Base-by-base conservation (phyloP, 1,140 invertebrate species). In the Conus ventricosus region DNA sequence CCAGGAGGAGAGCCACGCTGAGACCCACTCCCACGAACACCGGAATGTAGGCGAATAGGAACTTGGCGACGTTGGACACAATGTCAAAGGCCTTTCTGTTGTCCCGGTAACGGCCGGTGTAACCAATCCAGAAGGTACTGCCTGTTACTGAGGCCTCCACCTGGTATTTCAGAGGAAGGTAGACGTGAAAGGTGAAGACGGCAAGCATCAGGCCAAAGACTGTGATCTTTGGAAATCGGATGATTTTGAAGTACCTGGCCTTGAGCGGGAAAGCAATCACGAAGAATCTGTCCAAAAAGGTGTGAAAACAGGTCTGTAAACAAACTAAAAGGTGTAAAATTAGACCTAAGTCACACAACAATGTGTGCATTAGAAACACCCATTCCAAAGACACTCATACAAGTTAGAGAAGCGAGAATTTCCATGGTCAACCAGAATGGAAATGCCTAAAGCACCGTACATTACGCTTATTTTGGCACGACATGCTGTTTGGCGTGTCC, bases 31-130 rank as follows among this genome's bases (percentile, higher is more conserved):
- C 39, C 23, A 57, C 10, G n/a, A 54, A 17, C 71, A 87, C 5
- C 20, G 85, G 85, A 3, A 87, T 54, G 85, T 87, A 87, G 51
- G 85, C 15, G 75, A 87, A 87, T 13, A 87, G 71, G 75, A 54
- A 87, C 85, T 87, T 87, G 51, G 51, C 85, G 20, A 13, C 54
- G 75, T 80, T 87, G 51, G 85, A 76, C 4, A 87, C 75, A n/a
- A 13, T 13, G 6, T 87, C 71, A 10, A 87, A 78, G 11, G 17
- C 20, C 10, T 87, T 8, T 5, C 0, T 20, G 23, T 80, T 23
- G 6, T 25, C 20, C 75, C 51, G 5, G 75, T 55, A 87, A 15
- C 13, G 3, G 6, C 25, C 85, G 7, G 85, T 78, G 85, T 39
- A 55, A 39, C 39, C 17, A 2, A 57, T 4, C 39, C n/a, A 0